Evolutionary conservation across 2,888 invertebrate genomes (phyloP).

Genomic region (Scaptomyza cyrtandrae): DNA sequence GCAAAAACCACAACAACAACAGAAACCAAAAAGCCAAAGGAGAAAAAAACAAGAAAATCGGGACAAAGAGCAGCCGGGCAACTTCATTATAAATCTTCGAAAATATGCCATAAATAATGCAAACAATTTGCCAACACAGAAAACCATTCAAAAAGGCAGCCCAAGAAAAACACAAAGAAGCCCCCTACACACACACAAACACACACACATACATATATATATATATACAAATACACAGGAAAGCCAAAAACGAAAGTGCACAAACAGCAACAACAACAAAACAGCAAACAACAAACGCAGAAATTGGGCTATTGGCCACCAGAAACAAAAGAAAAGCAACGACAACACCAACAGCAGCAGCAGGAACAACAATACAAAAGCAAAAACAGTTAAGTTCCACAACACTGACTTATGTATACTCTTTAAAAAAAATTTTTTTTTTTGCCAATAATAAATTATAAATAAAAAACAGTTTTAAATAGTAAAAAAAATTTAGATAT

Average conservation of each 20-base stretch:
- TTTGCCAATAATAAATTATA: too few species aligned
- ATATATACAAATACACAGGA: constrained; percentile 1
- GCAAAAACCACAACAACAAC: background rate
- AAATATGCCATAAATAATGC: constrained; percentile 79
- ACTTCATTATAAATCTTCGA: constrained; percentile 80
- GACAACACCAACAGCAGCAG: constrained; percentile 11
- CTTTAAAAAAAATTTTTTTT: constrained; percentile 1
- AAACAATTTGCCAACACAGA: constrained; percentile 70
- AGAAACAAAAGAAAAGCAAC: constrained; percentile 43
- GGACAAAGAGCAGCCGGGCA: constrained; percentile 49
- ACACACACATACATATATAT: background rate
- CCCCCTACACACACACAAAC: constrained; percentile 8
- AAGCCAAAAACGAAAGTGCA: constrained; percentile 38
- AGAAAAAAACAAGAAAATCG: constrained; percentile 1
- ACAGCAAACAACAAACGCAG: constrained; percentile 63
- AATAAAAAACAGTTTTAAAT: too few species aligned
- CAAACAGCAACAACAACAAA: constrained; percentile 25
- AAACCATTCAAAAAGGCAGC: constrained; percentile 49
- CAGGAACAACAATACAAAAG: constrained; percentile 14
- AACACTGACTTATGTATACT: constrained; percentile 4
- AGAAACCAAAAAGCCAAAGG: too few species aligned
- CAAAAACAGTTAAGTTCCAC: constrained; percentile 12
- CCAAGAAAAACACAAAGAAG: constrained; percentile 31
- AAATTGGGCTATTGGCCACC: constrained; percentile 56
- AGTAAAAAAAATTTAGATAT: too few species aligned